Conservation (phyloP, 2,797 vertebrate genomes). For the Cossypha polioptera region DNA sequence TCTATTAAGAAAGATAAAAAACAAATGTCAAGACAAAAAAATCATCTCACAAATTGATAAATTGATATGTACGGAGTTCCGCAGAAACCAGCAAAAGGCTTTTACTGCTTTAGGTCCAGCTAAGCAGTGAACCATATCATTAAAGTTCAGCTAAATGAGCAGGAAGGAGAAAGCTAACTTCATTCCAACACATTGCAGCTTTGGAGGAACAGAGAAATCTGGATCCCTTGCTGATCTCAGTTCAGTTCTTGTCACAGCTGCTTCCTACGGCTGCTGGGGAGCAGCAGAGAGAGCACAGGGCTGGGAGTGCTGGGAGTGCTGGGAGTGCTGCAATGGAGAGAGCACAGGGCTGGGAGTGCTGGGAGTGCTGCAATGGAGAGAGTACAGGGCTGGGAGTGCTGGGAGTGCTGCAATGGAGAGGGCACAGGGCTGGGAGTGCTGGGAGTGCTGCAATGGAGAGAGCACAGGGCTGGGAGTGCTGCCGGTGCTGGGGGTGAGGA, state of each 20-base stretch:
- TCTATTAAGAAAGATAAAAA: constrained; percentile 43
- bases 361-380: no score
- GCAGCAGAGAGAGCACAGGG: background rate
- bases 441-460: no score
- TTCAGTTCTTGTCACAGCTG: background rate
- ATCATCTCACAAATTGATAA: background rate
- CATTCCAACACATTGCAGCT: background rate
- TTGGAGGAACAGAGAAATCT: background rate
- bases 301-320: background rate
- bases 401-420: background rate
- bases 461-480: no score
- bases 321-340: background rate
- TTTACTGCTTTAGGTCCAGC: background rate
- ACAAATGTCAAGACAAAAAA: background rate
- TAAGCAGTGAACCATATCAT: background rate
- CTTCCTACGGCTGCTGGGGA: background rate
- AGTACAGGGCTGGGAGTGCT: no score
- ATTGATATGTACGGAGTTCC: background rate
- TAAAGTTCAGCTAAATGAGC: background rate
- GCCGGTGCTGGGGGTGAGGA: background rate
- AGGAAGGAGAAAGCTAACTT: background rate
- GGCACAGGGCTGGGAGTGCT: background rate
- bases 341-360: background rate
- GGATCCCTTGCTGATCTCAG: background rate
- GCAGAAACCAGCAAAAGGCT: background rate